A percentile compares a stretch with the other conserved stretches of the same genome.
phyloP scores from a whole-genome alignment of 35 echinoderm and acorn worm species.

The Lytechinus pictus region DNA sequence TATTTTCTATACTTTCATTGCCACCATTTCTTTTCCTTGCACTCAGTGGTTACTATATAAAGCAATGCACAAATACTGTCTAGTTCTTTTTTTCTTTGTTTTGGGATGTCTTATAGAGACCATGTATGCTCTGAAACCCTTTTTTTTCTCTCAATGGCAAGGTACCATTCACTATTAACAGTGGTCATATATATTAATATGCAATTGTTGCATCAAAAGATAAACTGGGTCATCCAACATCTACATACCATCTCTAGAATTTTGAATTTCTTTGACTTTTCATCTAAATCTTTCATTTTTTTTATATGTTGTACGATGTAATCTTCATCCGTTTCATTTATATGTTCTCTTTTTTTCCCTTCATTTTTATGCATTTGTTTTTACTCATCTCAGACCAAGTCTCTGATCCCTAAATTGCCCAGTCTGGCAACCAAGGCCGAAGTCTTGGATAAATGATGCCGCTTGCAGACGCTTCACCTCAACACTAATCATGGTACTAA shows the following conservation, averaged over 20 bases:
- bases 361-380: constrained; percentile 59
- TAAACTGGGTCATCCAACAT: background rate
- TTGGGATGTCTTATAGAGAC: background rate
- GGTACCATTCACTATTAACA: background rate
- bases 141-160: background rate
- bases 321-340: constrained; percentile 36
- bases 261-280: background rate
- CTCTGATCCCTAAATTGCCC: constrained; percentile 95
- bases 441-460: constrained; percentile 84
- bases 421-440: constrained; percentile 94
- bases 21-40: background rate
- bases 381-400: constrained; percentile 85
- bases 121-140: background rate
- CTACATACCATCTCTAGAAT: background rate
- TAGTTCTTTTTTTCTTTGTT: background rate
- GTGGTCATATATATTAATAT: background rate
- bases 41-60: background rate
- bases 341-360: constrained; percentile 39
- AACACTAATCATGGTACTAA: constrained; percentile 58
- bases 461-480: constrained; percentile 27
- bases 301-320: background rate
- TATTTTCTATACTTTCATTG: background rate
- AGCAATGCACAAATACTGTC: background rate
- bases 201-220: background rate
- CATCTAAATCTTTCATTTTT: constrained; percentile 37